Evolutionary conservation across 2,797 vertebrate species (phyloP), one percentile per base, ranked within the genome.

Genomic region (Chloroceryle inda): DNA sequence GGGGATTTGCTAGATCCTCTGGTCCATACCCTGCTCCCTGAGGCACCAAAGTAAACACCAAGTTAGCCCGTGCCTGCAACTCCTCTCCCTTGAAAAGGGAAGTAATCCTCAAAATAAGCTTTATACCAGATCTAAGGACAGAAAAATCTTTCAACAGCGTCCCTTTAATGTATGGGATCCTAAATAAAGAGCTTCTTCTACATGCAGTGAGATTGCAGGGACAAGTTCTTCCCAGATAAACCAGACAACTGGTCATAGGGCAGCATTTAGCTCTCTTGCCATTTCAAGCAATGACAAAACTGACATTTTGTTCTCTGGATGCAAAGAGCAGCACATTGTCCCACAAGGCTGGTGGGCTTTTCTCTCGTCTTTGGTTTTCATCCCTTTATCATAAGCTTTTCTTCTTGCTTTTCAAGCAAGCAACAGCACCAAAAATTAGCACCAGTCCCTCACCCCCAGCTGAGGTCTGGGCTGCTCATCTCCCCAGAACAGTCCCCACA

Each of bases 281-380:
- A 49, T 76, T 63, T n/a, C 71, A 85, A 92, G 67, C 85, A 68
- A 53, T 73, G 63, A 83, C 58, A 90, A 66, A 88, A 69, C 58
- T 78, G 71, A 22, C 82, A 64, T 75, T 95, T 94, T 94, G 68
- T 55, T 88, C 85, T 83, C 80, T 66, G 55, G 66, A 52, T 16
- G 37, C 77, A 83, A 69, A 88, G 71, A 92, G 94, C 84, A 96
- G 89, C 73, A 64, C 78, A 38, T 73, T 77, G 74, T 88, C 55
- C 78, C 31, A 49, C 38, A 33, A 56, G 75, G 59, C 67, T 80
- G 52, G 26, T 38, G 44, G 31, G 27, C 6, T 66, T 94, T 47
- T 45, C 24, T 17, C 47, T 31, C 49, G 44, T 9, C 5, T 27
- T 15, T 23, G 13, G 8, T 42, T 74, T 69, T 44, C 10, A 7